Conservation (phyloP, 2,113 vertebrate species). For the Mola mola region DNA sequence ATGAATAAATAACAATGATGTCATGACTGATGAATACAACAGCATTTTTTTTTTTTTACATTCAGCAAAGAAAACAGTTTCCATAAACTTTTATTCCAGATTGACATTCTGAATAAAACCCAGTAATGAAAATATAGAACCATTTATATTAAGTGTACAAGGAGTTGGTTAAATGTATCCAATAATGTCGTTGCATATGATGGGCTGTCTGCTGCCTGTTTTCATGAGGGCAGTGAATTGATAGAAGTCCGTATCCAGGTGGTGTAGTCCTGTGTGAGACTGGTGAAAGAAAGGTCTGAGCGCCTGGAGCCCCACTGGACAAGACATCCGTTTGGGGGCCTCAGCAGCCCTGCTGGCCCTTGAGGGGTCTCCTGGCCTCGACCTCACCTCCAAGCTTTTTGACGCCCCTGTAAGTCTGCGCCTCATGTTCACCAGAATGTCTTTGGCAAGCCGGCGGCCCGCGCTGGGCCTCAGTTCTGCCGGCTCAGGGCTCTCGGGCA, state of each 20-base stretch:
- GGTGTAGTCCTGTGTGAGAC: slow-evolving; percentile 88
- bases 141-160: slow-evolving; percentile 4
- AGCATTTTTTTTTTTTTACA: neutral
- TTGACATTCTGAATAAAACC: slow-evolving; percentile 20
- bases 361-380: slow-evolving; percentile 47
- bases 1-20: neutral
- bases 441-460: slow-evolving; percentile 86
- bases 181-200: slow-evolving; percentile 94
- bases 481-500: slow-evolving; percentile 88
- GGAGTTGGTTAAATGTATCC: slow-evolving; percentile 87
- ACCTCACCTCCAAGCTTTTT: slow-evolving; percentile 73
- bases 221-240: slow-evolving; percentile 91
- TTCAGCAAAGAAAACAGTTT: slow-evolving; percentile 27
- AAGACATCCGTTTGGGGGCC: slow-evolving; percentile 88
- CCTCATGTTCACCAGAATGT: slow-evolving; percentile 91
- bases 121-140: slow-evolving; percentile 27
- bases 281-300: slow-evolving; percentile 89
- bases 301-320: slow-evolving; percentile 86
- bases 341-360: slow-evolving; percentile 65
- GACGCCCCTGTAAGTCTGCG: slow-evolving; percentile 87
- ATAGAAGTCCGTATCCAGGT: slow-evolving; percentile 87
- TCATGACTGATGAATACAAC: neutral
- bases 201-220: slow-evolving; percentile 94
- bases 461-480: slow-evolving; percentile 66
- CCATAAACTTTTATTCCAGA: slow-evolving; percentile 49